phyloP scores from a whole-genome alignment of 2,888 invertebrate species.

The Myopa tessellatipennis region DNA sequence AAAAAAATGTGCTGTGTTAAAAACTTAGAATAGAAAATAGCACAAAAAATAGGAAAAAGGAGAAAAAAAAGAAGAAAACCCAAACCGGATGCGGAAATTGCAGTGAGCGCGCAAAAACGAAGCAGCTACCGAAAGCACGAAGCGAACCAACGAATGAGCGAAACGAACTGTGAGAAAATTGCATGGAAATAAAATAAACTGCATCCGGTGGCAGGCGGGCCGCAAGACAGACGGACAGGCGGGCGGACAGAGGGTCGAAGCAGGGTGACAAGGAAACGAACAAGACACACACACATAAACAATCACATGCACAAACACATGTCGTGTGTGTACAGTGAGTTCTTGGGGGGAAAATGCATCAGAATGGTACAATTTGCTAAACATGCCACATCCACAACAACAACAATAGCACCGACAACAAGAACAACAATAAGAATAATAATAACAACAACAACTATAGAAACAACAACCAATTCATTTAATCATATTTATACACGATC shows the following conservation, averaged over 20 bases:
- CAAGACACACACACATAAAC: constrained; percentile 9
- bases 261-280: neutral
- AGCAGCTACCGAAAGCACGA: neutral
- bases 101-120: constrained; percentile 33
- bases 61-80: neutral
- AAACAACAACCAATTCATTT: no score
- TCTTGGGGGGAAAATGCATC: no score
- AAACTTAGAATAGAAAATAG: neutral
- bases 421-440: neutral
- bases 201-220: constrained; percentile 16
- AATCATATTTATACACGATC: no score
- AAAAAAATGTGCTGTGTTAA: neutral
- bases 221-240: neutral
- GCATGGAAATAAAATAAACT: constrained; percentile 39
- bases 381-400: neutral
- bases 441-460: neutral
- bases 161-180: constrained; percentile 29
- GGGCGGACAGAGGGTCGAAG: neutral
- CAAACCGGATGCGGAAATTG: constrained; percentile 36
- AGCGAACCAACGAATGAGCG: neutral
- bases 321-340: neutral
- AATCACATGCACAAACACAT: neutral
- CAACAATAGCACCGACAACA: neutral
- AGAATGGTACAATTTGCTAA: neutral
- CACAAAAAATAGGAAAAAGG: neutral